Base-by-base conservation (phyloP, 2,888 invertebrate species). In the Matsumyia berberina region DNA sequence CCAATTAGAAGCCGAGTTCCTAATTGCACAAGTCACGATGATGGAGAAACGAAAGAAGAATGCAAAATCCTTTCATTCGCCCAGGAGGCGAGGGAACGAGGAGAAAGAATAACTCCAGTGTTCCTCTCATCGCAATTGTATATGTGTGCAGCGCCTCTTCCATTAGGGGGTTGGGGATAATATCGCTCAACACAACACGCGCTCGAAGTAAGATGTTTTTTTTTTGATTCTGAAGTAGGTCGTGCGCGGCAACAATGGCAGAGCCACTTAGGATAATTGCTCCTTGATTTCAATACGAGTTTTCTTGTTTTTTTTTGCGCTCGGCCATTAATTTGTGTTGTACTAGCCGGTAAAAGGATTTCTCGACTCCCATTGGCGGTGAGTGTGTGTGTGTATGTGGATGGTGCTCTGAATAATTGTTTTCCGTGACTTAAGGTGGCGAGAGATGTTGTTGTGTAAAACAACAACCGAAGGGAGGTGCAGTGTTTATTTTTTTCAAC, bases 221-320 rank as follows among this genome's bases (percentile, higher is more conserved):
- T 62, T 51, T n/a, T n/a, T n/a, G n/a, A 64, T 79, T 74, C 62
- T 85, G 79, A 79, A 85, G 74, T 85, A 79, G 83, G 83, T 79
- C 83, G 79, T 85, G 83, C 74, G 79, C 67, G 83, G 69, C 79
- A 85, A 85, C 79, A 85, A 85, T 78, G 57, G 74, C 69, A 79
- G 64, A 78, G 83, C 83, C 83, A 85, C 83, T 85, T 85, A 85
- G 83, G 74, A 85, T 85, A 85, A 85, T 85, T 85, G 79, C 83
- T 85, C 64, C 83, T 85, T 85, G 83, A 85, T 85, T 85, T 85
- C 74, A 85, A 79, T 85, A 74, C 74, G 79, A 78, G 73, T 79
- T 79, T 82, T 82, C 73, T 77, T 66, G 70, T 17, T 35, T 58
- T 64, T 5, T n/a, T 11, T 42, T 66, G 39, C 17, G 60, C 77